A percentile compares a stretch with the other conserved stretches of the same genome.
Conservation (phyloP, 2,888 invertebrate species). For the Sarcophaga caerulescens region DNA sequence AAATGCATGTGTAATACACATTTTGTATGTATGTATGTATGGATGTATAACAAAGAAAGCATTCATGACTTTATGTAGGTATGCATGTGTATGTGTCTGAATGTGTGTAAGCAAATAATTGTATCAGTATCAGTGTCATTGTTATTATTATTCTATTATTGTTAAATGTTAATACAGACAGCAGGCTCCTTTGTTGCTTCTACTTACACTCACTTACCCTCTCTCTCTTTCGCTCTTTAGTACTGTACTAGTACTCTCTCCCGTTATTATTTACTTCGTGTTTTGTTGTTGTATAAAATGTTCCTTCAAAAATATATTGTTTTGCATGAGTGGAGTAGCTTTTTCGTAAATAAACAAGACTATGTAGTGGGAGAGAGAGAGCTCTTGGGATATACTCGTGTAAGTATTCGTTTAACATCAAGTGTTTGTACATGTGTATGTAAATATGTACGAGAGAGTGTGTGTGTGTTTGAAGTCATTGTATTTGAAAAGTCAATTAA, state of each 20-base stretch:
- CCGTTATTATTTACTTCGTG: background rate
- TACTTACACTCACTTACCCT: background rate
- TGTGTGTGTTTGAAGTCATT: constrained; percentile 29
- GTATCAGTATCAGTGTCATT: background rate
- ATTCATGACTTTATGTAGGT: background rate
- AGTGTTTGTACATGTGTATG: background rate
- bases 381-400: background rate
- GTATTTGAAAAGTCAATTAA: constrained; percentile 57
- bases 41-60: too few relatives aligned
- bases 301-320: too few relatives aligned
- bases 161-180: background rate
- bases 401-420: constrained; percentile 12
- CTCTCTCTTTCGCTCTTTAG: background rate
- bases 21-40: too few relatives aligned
- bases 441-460: constrained; percentile 12
- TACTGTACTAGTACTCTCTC: background rate
- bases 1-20: too few relatives aligned
- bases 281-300: background rate
- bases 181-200: background rate
- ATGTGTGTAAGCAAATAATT: background rate
- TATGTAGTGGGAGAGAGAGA: too few relatives aligned
- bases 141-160: constrained; percentile 6
- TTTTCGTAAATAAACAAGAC: too few relatives aligned
- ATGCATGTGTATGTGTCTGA: background rate
- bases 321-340: too few relatives aligned